Base-by-base conservation (phyloP, 2,797 vertebrate genomes). In the Sternarchorhynchus goeldii region DNA sequence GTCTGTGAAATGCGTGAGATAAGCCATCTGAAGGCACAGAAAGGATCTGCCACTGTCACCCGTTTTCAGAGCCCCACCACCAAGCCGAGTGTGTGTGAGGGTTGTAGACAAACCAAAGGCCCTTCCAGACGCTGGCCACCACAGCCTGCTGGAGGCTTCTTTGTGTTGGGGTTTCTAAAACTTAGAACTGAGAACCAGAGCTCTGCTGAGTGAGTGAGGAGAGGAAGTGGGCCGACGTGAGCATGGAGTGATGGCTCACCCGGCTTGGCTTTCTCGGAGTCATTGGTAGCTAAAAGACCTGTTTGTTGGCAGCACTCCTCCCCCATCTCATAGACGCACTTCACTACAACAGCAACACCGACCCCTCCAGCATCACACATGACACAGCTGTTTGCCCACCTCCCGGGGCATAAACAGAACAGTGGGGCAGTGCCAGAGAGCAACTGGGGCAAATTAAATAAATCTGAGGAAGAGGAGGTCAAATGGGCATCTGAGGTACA, bases 251-350 rank as follows among this genome's bases (percentile, higher is more conserved):
- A 50, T 34, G 6, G 39, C 63, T 34, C 69, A 76, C 25, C 73
- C 72, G 45, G 32, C 56, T 53, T 58, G 81, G 76, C 68, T 67
- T 71, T 80, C 41, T 80, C 64, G 0, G 72, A 55, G 66, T 75
- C 73, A 85, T 83, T 79, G 82, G 73, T 81, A 82, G 60, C 53
- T 85, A 59, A 85, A 87, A 82, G 74, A 68, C 60, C 71, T 64
- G 32, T 34, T 63, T 56, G 17, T 67, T 34, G 16, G 34, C 59
- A 78, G 25, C 75, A 53, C 58, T 29, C 85, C 81, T 76, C 82
- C 80, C 83, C 77, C 78, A 79, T 84, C 32, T 78, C 55, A 31
- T 66, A 75, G 39, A 70, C 60, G 21, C 57, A 64, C 69, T 79
- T 73, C 25, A 69, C n/a, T 21, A 39, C 72, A 73, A 65, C 45